These are phyloP conservation scores for Sebastolobus alascanus DNA, from an alignment of 2,797 vertebrate genomes.

Conservation along the genomic window DNA sequence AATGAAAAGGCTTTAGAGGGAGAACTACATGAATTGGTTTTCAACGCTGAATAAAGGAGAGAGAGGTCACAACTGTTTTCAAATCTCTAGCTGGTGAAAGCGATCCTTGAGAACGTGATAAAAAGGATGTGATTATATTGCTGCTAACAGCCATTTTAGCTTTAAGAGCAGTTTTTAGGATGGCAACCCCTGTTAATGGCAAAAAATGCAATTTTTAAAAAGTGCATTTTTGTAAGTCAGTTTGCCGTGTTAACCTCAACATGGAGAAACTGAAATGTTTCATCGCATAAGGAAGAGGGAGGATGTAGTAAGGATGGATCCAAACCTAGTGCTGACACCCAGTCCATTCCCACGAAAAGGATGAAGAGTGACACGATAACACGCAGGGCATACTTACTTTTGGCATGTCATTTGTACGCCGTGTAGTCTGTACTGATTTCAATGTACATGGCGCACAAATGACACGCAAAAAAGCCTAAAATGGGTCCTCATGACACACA, in stretches of 20 bases:
- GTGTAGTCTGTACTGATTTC: neutral
- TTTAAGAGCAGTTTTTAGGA: conserved; percentile 22
- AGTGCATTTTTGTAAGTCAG: neutral
- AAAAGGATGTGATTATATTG: conserved; percentile 15
- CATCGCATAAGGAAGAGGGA: neutral
- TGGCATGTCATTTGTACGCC: neutral
- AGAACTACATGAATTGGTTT: conserved; percentile 46
- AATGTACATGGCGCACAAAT: no score
- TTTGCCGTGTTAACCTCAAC: neutral
- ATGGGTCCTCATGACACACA: no score
- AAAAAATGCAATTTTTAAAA: neutral
- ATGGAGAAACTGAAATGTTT: neutral
- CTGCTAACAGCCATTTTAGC: conserved; percentile 9
- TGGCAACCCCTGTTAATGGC: neutral
- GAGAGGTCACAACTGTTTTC: conserved; percentile 57
- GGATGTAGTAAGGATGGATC: neutral
- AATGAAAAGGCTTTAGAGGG: conserved; percentile 53
- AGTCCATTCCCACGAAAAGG: neutral
- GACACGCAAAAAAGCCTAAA: no score
- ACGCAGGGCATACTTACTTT: neutral
- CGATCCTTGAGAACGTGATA: conserved; percentile 41
- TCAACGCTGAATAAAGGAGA: conserved; percentile 47
- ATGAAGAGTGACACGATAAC: no score
- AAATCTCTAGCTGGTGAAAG: conserved; percentile 35
- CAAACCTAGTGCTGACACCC: neutral